These are phyloP conservation scores for Drosophila testacea DNA, from an alignment of 2,888 invertebrate genomes.

Conservation along the genomic window DNA sequence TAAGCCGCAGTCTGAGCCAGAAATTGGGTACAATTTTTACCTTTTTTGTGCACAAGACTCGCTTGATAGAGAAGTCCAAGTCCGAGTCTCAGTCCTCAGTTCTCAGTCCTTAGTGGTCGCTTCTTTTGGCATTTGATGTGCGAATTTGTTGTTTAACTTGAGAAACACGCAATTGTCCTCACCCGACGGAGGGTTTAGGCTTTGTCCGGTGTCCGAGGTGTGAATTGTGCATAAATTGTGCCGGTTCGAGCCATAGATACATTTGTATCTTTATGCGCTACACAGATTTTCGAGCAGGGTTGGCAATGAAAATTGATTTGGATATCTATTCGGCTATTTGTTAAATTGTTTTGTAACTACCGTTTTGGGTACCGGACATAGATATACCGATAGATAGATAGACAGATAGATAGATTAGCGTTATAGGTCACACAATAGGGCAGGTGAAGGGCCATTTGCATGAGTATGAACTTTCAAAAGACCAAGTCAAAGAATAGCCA, in stretches of 20 bases:
- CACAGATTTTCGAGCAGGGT: constrained; percentile 39
- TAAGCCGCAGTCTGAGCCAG: constrained; percentile 75
- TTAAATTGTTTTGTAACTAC: constrained; percentile 58
- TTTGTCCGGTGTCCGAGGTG: constrained; percentile 42
- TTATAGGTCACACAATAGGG: constrained; percentile 8
- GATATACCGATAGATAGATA: neutral
- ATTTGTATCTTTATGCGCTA: constrained; percentile 48
- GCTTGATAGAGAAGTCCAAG: constrained; percentile 57
- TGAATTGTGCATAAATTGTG: constrained; percentile 66
- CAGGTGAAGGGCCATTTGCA: constrained; percentile 67
- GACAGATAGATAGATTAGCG: neutral
- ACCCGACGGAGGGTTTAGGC: constrained; percentile 28
- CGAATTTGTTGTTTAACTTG: constrained; percentile 83
- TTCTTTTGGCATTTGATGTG: constrained; percentile 83
- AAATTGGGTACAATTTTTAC: constrained; percentile 82
- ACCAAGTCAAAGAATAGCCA: constrained; percentile 21
- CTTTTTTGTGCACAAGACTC: constrained; percentile 70
- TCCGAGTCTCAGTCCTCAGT: constrained; percentile 37
- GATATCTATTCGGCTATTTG: constrained; percentile 44
- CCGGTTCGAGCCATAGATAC: constrained; percentile 46
- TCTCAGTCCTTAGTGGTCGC: constrained; percentile 8
- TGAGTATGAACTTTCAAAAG: constrained; percentile 56
- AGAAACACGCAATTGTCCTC: constrained; percentile 82
- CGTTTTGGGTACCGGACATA: constrained; percentile 36
- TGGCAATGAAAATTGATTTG: constrained; percentile 54